phyloP scores from a whole-genome alignment of 2,888 invertebrate species.

The Galeopsomyia nigrocyanea region DNA sequence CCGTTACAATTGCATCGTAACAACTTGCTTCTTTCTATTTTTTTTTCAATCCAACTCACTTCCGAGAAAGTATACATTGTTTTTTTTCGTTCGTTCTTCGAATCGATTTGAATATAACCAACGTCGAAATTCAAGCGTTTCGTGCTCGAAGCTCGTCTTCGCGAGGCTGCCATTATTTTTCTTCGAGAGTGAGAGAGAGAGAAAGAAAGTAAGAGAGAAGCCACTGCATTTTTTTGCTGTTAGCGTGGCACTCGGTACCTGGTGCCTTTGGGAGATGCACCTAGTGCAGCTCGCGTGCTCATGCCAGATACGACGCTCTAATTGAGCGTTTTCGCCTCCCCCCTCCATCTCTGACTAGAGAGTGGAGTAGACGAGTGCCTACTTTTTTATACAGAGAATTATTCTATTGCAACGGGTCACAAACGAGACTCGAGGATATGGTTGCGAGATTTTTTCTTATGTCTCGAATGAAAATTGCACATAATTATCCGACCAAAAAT shows the following conservation, averaged over 20 bases:
- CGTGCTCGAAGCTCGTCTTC: conserved; percentile 27
- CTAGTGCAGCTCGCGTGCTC: conserved; percentile 24
- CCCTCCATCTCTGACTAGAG: too few species aligned
- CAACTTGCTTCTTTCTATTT: not conserved
- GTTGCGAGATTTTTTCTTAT: not conserved
- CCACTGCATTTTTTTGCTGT: not conserved
- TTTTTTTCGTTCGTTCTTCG: not conserved
- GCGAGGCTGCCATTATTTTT: conserved; percentile 9
- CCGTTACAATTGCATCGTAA: conserved; percentile 21
- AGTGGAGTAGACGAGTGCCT: not conserved
- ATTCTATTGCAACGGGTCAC: conserved; percentile 9
- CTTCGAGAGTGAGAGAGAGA: conserved; percentile 2
- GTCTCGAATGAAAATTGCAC: too few species aligned
- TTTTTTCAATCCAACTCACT: not conserved
- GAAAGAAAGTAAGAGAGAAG: not conserved
- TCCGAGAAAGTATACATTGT: not conserved
- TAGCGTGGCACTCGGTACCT: conserved; percentile 23
- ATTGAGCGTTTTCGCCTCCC: conserved; percentile 22
- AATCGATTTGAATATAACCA: not conserved
- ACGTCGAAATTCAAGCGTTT: conserved; percentile 8
- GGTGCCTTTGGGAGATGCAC: not conserved
- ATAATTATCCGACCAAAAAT: too few species aligned
- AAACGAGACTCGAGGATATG: not conserved
- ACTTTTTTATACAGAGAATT: conserved; percentile 13
- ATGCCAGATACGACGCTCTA: conserved; percentile 5